Percentiles rank a stretch among this genome's conserved stretches.
Evolutionary conservation across 2,113 vertebrate species (phyloP).

Genomic region (Archilochus colubris): DNA sequence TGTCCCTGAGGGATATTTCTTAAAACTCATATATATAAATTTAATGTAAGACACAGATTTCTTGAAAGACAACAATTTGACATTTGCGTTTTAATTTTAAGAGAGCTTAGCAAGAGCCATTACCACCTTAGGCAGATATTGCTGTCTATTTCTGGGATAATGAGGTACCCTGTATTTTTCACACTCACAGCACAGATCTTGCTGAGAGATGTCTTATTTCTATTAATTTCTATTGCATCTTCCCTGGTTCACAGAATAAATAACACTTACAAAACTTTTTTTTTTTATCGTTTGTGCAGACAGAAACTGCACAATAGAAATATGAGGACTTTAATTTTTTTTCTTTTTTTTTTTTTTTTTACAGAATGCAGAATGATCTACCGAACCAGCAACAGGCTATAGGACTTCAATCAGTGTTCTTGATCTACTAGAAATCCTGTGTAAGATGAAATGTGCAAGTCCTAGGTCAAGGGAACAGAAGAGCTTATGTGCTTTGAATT

Average conservation of each 20-base stretch:
- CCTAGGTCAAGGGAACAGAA: constrained; percentile 37
- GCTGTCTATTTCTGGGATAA: constrained; percentile 55
- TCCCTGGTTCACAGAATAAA: constrained; percentile 39
- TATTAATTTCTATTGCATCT: constrained; percentile 47
- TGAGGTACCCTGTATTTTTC: constrained; percentile 50
- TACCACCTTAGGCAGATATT: constrained; percentile 33
- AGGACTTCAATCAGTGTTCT: constrained; percentile 12
- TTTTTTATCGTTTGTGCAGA: constrained; percentile 45
- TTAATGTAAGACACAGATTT: constrained; percentile 45
- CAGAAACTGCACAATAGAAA: neutral
- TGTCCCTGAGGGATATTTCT: constrained; percentile 36
- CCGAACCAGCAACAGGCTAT: neutral
- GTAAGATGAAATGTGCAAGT: neutral
- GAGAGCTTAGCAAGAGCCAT: constrained; percentile 28
- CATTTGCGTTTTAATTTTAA: constrained; percentile 64
- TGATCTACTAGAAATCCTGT: constrained; percentile 12
- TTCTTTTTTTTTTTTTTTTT: neutral
- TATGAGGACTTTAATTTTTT: neutral
- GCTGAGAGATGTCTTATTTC: constrained; percentile 47
- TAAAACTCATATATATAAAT: constrained; percentile 66
- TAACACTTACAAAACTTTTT: constrained; percentile 66
- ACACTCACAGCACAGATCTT: constrained; percentile 1
- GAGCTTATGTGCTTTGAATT: constrained; percentile 7
- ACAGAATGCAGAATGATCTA: neutral
- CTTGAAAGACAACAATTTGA: constrained; percentile 50